Percentiles rank a stretch among this genome's conserved stretches.
Conservation (phyloP, 2,113 vertebrate species). For the Gobiocypris rarus region DNA sequence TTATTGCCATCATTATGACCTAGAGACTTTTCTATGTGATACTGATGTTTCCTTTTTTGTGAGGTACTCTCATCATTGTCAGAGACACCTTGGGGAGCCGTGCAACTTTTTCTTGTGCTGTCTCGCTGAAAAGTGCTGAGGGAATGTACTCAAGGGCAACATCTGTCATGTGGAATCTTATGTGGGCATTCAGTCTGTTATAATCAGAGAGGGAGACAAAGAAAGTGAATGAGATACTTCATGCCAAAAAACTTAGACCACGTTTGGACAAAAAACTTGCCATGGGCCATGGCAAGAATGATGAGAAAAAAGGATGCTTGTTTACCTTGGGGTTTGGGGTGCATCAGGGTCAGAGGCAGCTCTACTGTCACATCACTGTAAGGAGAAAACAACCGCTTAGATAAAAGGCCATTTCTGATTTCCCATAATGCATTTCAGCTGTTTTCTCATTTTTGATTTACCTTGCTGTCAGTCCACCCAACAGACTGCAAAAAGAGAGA, state of each 20-base stretch:
- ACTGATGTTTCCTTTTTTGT: not conserved
- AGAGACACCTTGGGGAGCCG: not conserved
- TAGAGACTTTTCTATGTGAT: not conserved
- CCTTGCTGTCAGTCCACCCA: slow-evolving; percentile 87
- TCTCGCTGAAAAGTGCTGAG: slow-evolving; percentile 33
- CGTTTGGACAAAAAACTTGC: not conserved
- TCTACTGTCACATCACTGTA: slow-evolving; percentile 83
- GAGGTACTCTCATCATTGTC: not conserved
- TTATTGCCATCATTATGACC: not conserved
- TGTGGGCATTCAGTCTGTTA: slow-evolving; percentile 8
- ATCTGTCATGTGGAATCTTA: slow-evolving; percentile 25
- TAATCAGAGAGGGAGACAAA: not conserved
- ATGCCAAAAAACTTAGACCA: not conserved
- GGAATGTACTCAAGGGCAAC: slow-evolving; percentile 33
- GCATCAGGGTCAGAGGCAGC: slow-evolving; percentile 84
- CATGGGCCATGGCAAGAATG: not conserved
- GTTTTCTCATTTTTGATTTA: slow-evolving; percentile 63
- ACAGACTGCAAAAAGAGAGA: slow-evolving; percentile 70
- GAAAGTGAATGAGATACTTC: not conserved
- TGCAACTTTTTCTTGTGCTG: not conserved
- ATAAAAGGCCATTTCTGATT: slow-evolving; percentile 31
- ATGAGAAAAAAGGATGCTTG: not conserved
- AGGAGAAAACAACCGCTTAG: slow-evolving; percentile 50
- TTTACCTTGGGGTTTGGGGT: slow-evolving; percentile 80
- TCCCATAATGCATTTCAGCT: not conserved